Conservation (phyloP, 2,888 invertebrate genomes). For the Zaprionus obscuricornis region DNA sequence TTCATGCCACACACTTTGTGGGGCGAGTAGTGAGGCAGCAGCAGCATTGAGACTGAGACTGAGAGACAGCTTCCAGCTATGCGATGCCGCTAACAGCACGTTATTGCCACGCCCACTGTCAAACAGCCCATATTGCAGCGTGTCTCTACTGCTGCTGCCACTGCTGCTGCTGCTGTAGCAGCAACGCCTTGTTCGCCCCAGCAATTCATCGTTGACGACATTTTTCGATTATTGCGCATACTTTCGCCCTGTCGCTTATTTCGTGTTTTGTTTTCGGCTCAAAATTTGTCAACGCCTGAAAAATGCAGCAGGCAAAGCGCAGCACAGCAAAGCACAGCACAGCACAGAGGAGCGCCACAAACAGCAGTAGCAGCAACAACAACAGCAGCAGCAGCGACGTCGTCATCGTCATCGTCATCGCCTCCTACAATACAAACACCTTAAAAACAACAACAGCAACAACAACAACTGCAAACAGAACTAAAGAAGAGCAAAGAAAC, state of each 20-base stretch:
- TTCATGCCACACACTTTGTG: conserved; percentile 51
- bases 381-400: not conserved
- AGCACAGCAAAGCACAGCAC: not conserved
- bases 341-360: conserved; percentile 17
- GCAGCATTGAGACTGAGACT: conserved; percentile 26
- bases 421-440: not conserved
- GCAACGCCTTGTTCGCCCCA: not conserved
- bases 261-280: conserved; percentile 63
- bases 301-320: conserved; percentile 43
- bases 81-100: not conserved
- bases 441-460: conserved; percentile 14
- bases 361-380: not conserved
- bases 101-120: not conserved
- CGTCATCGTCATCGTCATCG: not conserved
- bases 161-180: not conserved
- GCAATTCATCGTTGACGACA: conserved; percentile 55
- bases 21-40: conserved; percentile 3
- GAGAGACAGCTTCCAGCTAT: conserved; percentile 38
- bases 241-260: conserved; percentile 51
- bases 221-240: conserved; percentile 76
- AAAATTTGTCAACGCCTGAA: conserved; percentile 73
- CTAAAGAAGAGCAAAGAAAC: conserved; percentile 26
- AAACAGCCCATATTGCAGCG: not conserved
- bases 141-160: not conserved
- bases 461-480: no score